A percentile compares a stretch with the other conserved stretches of the same genome.
phyloP scores from a whole-genome alignment of 2,113 vertebrate species.

The Vidua chalybeata region DNA sequence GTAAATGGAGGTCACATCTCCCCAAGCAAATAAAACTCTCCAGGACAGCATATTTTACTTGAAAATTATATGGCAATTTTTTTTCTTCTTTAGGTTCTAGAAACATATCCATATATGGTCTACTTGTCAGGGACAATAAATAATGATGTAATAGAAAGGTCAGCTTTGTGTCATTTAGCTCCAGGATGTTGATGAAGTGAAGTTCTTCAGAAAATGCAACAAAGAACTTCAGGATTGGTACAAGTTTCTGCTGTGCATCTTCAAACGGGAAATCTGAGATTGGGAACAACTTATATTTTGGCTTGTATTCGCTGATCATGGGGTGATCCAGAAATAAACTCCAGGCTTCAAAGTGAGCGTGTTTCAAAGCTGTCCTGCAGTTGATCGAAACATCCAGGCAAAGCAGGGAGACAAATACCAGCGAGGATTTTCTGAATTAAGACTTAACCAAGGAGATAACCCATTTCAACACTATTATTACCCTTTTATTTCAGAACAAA shows the following conservation, averaged over 20 bases:
- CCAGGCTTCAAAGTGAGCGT: slow-evolving; percentile 71
- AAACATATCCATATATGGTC: slow-evolving; percentile 83
- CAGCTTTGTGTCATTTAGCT: slow-evolving; percentile 60
- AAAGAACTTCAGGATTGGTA: slow-evolving; percentile 17
- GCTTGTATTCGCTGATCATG: slow-evolving; percentile 79
- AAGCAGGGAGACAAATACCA: slow-evolving; percentile 58
- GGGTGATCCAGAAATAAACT: slow-evolving; percentile 84
- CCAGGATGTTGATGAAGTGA: slow-evolving; percentile 56
- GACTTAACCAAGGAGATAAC: slow-evolving; percentile 44
- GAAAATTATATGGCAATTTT: slow-evolving; percentile 5
- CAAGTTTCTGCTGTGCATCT: slow-evolving; percentile 50
- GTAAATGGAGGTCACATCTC: background rate
- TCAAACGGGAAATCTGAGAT: slow-evolving; percentile 80
- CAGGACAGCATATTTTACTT: slow-evolving; percentile 19
- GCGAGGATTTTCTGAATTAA: slow-evolving; percentile 65
- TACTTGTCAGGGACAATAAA: slow-evolving; percentile 73
- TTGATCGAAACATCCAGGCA: slow-evolving; percentile 67
- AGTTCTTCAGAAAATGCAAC: slow-evolving; percentile 48
- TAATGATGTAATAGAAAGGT: slow-evolving; percentile 74
- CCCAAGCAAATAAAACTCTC: background rate
- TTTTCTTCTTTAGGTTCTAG: slow-evolving; percentile 66
- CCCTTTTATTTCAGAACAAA: slow-evolving; percentile 36
- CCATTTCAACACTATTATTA: background rate
- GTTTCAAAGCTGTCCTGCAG: slow-evolving; percentile 72
- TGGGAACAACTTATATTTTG: slow-evolving; percentile 77